phyloP scores from a whole-genome alignment of 1,140 invertebrate genomes.

The Caenorhabditis tropicalis region DNA sequence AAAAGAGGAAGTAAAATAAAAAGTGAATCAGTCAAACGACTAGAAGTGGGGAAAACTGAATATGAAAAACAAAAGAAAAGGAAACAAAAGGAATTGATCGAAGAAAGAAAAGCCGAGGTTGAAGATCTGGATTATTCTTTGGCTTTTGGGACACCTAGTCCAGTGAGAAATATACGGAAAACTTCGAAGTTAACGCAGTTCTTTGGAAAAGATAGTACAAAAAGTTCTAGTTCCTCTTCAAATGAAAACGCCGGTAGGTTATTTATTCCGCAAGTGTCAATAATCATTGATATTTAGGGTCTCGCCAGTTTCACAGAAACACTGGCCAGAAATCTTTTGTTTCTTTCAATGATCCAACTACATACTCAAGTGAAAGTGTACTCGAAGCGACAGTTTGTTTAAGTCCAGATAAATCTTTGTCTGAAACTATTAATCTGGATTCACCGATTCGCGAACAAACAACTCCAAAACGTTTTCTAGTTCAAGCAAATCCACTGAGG shows the following conservation, averaged over 20 bases:
- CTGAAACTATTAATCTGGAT: background rate
- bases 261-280: no score
- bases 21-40: background rate
- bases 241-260: no score
- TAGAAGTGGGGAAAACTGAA: background rate
- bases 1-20: slow-evolving; percentile 18
- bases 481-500: background rate
- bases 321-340: background rate
- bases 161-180: background rate
- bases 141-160: background rate
- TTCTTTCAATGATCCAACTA: background rate
- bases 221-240: no score
- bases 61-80: background rate
- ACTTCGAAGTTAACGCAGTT: background rate
- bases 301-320: no score
- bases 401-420: background rate
- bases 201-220: background rate
- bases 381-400: background rate
- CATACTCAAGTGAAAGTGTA: background rate
- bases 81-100: background rate
- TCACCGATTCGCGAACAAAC: background rate
- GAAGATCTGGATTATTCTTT: background rate
- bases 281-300: no score
- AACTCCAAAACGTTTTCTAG: background rate
- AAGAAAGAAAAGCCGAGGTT: background rate